phyloP scores from a whole-genome alignment of 2,888 invertebrate species.

The Azorinus chamasolen region DNA sequence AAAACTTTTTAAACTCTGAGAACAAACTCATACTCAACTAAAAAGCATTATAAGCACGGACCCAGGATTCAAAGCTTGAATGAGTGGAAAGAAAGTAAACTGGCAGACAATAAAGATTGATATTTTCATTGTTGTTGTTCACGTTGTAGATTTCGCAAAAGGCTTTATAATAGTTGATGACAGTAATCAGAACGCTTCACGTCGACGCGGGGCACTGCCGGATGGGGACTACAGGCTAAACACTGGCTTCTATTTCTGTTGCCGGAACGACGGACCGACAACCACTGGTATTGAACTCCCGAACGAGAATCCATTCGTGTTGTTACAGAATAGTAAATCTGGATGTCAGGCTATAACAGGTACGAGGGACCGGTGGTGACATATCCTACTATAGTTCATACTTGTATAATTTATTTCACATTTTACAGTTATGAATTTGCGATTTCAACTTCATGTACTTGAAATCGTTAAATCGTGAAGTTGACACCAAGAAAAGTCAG shows the following conservation, averaged over 20 bases:
- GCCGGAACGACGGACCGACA: conserved; percentile 66
- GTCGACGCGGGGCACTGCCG: conserved; percentile 59
- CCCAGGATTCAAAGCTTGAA: no score
- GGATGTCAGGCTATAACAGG: conserved; percentile 72
- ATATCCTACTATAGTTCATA: neutral
- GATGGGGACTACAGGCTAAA: conserved; percentile 65
- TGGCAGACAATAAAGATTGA: no score
- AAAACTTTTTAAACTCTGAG: no score
- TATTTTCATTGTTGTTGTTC: no score
- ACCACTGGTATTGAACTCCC: conserved; percentile 63
- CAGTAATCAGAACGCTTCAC: conserved; percentile 9
- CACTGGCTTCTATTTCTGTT: conserved; percentile 71
- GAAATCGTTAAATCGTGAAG: no score
- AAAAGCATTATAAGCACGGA: no score
- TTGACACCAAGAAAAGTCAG: no score
- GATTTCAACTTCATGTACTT: no score
- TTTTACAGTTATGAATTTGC: no score
- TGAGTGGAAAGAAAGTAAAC: no score
- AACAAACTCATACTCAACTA: no score
- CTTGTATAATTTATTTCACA: neutral
- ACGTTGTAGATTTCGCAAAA: conserved; percentile 52
- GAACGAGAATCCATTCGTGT: conserved; percentile 62
- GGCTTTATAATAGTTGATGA: conserved; percentile 64
- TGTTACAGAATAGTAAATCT: conserved; percentile 59
- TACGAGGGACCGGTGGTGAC: no score